Conservation (phyloP, 2,797 vertebrate species). For the Chaetodon trifasciatus region DNA sequence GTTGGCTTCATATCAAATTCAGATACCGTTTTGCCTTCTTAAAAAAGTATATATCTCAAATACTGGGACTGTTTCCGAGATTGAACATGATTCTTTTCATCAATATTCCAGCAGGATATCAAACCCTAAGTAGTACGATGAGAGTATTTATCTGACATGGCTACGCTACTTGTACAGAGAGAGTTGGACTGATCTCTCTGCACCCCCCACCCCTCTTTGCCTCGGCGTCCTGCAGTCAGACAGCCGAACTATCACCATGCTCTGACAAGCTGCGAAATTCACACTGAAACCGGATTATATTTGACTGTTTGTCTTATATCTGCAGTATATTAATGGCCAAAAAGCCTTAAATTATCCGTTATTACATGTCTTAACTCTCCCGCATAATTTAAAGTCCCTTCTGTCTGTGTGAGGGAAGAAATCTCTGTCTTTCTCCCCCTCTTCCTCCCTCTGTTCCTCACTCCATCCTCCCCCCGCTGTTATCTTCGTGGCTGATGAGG, state of each 20-base stretch:
- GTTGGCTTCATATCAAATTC: constrained; percentile 41
- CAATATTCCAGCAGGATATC: constrained; percentile 77
- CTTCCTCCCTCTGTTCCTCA: constrained; percentile 60
- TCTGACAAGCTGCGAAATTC: constrained; percentile 66
- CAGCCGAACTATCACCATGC: constrained; percentile 36
- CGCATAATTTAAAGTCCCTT: constrained; percentile 73
- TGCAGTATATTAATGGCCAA: constrained; percentile 63
- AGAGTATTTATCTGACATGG: constrained; percentile 70
- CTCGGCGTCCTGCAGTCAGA: constrained; percentile 44
- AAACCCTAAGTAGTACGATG: constrained; percentile 57
- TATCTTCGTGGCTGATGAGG: constrained; percentile 73
- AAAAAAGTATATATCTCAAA: constrained; percentile 46
- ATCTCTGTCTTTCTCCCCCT: constrained; percentile 46
- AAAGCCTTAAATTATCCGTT: constrained; percentile 81
- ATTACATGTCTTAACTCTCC: constrained; percentile 65
- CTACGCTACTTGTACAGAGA: constrained; percentile 47
- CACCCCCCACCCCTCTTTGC: not conserved
- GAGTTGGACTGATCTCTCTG: constrained; percentile 48
- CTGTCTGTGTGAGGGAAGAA: constrained; percentile 67
- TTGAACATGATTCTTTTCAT: constrained; percentile 71
- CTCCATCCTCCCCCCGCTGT: constrained; percentile 47
- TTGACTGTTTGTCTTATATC: constrained; percentile 63
- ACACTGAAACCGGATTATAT: constrained; percentile 61
- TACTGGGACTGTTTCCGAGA: constrained; percentile 42
- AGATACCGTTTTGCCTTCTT: constrained; percentile 36